phyloP scores from a whole-genome alignment of 2,113 vertebrate genomes.

The Pipra filicauda region DNA sequence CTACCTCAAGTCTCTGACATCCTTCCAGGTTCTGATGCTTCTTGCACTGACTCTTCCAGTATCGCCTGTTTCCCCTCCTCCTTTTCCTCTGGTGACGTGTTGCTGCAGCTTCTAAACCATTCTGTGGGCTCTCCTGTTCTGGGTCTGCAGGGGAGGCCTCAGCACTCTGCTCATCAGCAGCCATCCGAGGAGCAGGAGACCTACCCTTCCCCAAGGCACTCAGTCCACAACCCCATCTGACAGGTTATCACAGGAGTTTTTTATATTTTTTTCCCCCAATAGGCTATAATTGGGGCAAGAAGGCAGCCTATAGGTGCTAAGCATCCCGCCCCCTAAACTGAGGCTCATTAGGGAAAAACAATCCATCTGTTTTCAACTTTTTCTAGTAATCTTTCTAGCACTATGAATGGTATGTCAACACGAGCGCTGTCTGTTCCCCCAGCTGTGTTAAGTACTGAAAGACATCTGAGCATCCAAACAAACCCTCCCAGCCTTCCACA shows the following conservation, averaged over 20 bases:
- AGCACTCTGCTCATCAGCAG: rapidly evolving
- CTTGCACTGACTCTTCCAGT: rapidly evolving
- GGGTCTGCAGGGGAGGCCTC: rapidly evolving
- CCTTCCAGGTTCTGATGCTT: rapidly evolving
- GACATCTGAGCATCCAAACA: not conserved
- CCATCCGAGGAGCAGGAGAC: not conserved
- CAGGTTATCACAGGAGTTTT: rapidly evolving
- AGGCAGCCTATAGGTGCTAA: not conserved
- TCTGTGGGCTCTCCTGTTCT: rapidly evolving
- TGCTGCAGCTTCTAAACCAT: rapidly evolving
- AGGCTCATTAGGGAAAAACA: not conserved
- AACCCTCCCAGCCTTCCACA: not conserved
- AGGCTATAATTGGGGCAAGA: not conserved
- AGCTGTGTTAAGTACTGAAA: not conserved
- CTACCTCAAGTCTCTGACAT: rapidly evolving
- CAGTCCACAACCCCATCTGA: rapidly evolving
- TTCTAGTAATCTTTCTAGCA: not conserved
- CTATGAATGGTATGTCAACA: not conserved
- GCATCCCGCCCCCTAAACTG: not conserved
- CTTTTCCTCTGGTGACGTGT: rapidly evolving
- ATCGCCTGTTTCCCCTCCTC: rapidly evolving
- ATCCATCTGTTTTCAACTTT: not conserved
- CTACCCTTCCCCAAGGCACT: not conserved
- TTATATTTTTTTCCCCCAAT: not conserved
- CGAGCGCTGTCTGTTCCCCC: not conserved